phyloP scores from a whole-genome alignment of 2,888 invertebrate species.

The Eucera pruinosa region DNA sequence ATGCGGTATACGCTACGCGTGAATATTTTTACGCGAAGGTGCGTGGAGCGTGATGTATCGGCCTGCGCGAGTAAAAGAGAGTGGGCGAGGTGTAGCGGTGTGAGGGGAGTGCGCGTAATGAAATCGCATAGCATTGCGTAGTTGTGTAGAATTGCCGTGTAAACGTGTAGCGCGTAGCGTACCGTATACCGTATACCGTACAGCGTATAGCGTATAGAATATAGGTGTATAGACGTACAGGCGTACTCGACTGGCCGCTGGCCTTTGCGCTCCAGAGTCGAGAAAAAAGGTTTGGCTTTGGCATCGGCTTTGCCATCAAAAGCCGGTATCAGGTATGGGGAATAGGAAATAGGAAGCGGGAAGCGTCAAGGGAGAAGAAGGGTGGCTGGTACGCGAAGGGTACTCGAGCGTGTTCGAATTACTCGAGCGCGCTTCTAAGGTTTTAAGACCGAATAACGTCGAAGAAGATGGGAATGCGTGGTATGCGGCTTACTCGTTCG shows the following conservation, averaged over 20 bases:
- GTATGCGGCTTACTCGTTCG: constrained; percentile 55
- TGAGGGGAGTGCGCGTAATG: not conserved
- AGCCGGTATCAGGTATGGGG: not conserved
- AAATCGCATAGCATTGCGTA: not conserved
- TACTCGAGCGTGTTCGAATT: constrained; percentile 51
- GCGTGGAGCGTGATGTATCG: too few relatives aligned
- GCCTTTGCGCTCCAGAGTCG: too few relatives aligned
- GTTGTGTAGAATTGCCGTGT: too few relatives aligned
- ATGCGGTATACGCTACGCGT: too few relatives aligned
- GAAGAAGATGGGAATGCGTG: constrained; percentile 58
- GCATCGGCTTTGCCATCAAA: not conserved
- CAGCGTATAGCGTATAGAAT: too few relatives aligned
- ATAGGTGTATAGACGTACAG: too few relatives aligned
- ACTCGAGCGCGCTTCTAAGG: constrained; percentile 63
- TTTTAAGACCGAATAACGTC: constrained; percentile 53
- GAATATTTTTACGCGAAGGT: not conserved
- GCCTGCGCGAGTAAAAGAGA: not conserved
- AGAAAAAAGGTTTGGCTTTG: constrained; percentile 15
- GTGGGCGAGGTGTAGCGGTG: too few relatives aligned
- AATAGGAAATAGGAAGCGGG: not conserved
- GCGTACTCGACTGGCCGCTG: too few relatives aligned
- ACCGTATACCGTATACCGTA: too few relatives aligned
- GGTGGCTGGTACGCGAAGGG: constrained; percentile 6
- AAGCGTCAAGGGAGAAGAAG: not conserved
- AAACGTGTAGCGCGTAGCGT: too few relatives aligned